phyloP scores from a whole-genome alignment of 2,888 invertebrate genomes.

The Cephus runcator region DNA sequence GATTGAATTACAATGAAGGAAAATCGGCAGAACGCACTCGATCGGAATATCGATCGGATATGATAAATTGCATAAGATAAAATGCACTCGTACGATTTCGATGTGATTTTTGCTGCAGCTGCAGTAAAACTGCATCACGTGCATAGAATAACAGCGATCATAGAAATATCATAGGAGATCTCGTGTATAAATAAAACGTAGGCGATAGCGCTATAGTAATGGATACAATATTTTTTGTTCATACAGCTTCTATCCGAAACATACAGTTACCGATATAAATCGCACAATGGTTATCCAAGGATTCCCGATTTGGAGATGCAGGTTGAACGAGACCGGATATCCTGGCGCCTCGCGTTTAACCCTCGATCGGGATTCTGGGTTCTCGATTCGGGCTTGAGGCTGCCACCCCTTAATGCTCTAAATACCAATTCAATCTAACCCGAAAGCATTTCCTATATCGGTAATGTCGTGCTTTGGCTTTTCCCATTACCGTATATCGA shows the following conservation, averaged over 20 bases:
- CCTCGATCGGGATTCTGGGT: conserved; percentile 14
- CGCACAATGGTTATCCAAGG: background rate
- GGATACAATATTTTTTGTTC: background rate
- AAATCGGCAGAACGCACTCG: background rate
- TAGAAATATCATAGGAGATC: background rate
- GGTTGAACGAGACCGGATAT: conserved; percentile 16
- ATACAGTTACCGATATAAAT: background rate
- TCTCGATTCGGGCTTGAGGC: background rate
- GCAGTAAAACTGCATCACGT: background rate
- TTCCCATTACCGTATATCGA: conserved; percentile 24
- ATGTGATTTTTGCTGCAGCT: background rate
- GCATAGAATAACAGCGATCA: background rate
- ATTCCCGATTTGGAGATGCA: conserved; percentile 2
- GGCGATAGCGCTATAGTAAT: background rate
- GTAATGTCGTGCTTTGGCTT: conserved; percentile 22
- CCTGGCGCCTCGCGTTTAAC: conserved; percentile 19
- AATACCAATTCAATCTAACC: conserved; percentile 25
- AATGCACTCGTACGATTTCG: background rate
- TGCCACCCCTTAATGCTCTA: conserved; percentile 21
- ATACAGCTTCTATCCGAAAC: background rate
- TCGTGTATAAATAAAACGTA: background rate
- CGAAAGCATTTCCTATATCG: conserved; percentile 23
- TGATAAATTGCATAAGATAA: background rate
- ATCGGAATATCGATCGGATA: background rate
- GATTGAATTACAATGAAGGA: background rate